Base-by-base conservation (phyloP, 2,113 vertebrate species). In the Esox niger region DNA sequence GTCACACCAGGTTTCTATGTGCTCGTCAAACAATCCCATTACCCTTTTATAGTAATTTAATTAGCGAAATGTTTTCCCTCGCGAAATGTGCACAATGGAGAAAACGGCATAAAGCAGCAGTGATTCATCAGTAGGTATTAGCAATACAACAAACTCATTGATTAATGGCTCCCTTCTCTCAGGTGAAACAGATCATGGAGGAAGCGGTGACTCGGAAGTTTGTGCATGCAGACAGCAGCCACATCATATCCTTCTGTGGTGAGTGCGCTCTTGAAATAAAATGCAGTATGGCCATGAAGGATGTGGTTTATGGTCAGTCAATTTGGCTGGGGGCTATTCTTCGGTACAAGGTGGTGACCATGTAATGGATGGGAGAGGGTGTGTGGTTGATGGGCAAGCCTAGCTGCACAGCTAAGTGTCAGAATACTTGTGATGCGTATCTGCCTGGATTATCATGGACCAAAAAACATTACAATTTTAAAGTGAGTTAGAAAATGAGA, bases 141-240 rank as follows among this genome's bases (percentile, higher is more conserved):
- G n/a, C n/a, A n/a, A n/a, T n/a, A n/a, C n/a, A n/a, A n/a, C n/a
- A n/a, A n/a, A n/a, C n/a, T n/a, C n/a, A n/a, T n/a, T n/a, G n/a
- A n/a, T n/a, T n/a, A n/a, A 8, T 52, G 20, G 58, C 30, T 58
- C 61, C 52, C 33, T 52, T 68, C 71, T 73, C 58, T 17, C 80
- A 98, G 96, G 96, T 98, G 81, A 98, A 98, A 74, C 95, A 98
- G 90, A 98, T 98, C 81, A 97, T 98, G 96, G 96, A 98, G 83
- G 96, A 98, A 82, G 93, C 96, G 0, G 96, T 98, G 65, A 98
- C 96, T 0, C 93, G 95, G 76, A 98, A 98, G 86, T 98, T 98
- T 69, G 96, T 98, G 35, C 96, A 98, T 0, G 95, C 96, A 62
- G 96, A 95, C 91, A 98, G 96, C 92, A 98, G 97, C 84, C 97